A percentile compares a stretch with the other conserved stretches of the same genome.
These are phyloP conservation scores for Dynastes grantii DNA, from an alignment of 2,888 invertebrate species.

Conservation along the genomic window DNA sequence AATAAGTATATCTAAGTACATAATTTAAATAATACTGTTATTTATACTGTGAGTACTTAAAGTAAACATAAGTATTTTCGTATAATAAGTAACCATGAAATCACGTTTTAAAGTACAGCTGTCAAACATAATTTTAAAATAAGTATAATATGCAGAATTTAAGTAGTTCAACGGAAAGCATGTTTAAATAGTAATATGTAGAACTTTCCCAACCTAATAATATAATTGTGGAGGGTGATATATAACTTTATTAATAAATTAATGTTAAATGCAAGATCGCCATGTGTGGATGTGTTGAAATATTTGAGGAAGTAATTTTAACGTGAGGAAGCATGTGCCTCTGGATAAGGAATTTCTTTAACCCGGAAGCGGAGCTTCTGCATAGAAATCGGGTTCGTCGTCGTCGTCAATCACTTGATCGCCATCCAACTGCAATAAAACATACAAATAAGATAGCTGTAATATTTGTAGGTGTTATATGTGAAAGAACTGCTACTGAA, in stretches of 20 bases:
- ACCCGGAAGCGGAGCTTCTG: conserved; percentile 89
- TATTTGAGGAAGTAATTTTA: conserved; percentile 50
- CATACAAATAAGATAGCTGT: conserved; percentile 51
- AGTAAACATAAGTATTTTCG: conserved; percentile 7
- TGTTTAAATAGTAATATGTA: background rate
- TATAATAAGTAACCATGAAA: conserved; percentile 17
- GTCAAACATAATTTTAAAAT: background rate
- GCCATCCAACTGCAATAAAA: conserved; percentile 83
- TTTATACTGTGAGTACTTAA: conserved; percentile 20
- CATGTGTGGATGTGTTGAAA: conserved; percentile 14
- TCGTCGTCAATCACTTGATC: conserved; percentile 85
- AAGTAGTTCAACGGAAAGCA: conserved; percentile 1
- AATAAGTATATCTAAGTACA: conserved; percentile 30
- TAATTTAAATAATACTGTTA: conserved; percentile 47
- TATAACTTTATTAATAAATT: conserved; percentile 28
- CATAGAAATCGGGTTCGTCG: conserved; percentile 95
- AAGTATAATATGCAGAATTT: background rate
- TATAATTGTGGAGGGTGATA: conserved; percentile 1
- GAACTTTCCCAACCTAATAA: background rate
- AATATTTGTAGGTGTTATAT: conserved; percentile 23
- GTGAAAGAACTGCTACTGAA: background rate
- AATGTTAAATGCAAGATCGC: conserved; percentile 25
- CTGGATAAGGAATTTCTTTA: conserved; percentile 68
- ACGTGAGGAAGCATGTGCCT: conserved; percentile 47
- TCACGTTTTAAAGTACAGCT: background rate